Base-by-base conservation (phyloP, 2,888 invertebrate species). In the Autographa gamma region DNA sequence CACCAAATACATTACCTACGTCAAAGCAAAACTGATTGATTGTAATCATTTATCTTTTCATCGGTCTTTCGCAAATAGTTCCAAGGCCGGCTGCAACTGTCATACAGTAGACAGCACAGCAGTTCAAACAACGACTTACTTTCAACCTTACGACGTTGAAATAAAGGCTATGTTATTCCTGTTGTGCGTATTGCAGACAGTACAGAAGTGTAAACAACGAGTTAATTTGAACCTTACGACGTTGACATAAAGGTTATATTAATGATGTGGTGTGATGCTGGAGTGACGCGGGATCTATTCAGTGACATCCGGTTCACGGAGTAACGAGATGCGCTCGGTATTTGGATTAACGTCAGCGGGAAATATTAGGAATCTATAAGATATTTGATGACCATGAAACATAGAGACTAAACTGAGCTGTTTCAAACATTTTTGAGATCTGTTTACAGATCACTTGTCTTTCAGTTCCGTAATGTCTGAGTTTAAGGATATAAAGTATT, bases 301-400 rank as follows among this genome's bases (percentile, higher is more conserved):
- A 69, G 64, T 80, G 85, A 86, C 88, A 87, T 87, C 83, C 81
- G 81, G 82, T 76, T 77, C 73, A 83, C 63, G 62, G 79, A 67
- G 71, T 69, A 34, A 72, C 41, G 69, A 54, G 72, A 60, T 43
- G 54, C 43, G 52, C 43, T 69, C 62, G 64, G 48, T 63, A 61
- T 67, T 38, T 58, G 19, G 16, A 52, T 18, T 52, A 48, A 19
- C 68, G 60, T 56, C 79, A 79, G 32, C 18, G 58, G 48, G 60
- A 13, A 41, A 60, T n/a, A 67, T 43, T 43, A 60, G 14, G 54
- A 48, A 8, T 7, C n/a, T 48, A 48, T 48, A 38, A 38, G 6
- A 34, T 34, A 34, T 34, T 6, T 8, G 8, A 34, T 8, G 6
- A 34, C 34, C 34, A 34, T 34, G 6, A 34, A 34, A 6, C 6